Conservation (phyloP, 1,140 invertebrate genomes). For the Helicoverpa zea region DNA sequence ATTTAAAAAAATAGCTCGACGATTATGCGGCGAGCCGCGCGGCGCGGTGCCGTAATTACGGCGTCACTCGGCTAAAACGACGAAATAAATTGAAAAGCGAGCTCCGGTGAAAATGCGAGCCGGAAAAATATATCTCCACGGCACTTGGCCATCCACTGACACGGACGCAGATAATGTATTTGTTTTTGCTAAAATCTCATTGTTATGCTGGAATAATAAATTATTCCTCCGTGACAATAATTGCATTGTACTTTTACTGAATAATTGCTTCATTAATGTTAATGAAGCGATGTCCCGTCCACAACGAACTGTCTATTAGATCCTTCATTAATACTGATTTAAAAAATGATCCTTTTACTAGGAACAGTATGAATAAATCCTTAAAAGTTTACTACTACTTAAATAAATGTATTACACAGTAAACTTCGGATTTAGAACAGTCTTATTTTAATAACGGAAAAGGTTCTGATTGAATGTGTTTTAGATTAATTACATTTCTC, state of each 20-base stretch:
- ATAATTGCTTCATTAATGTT: constrained; percentile 74
- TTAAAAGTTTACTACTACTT: not conserved
- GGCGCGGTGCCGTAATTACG: constrained; percentile 73
- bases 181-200: constrained; percentile 75
- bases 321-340: constrained; percentile 22
- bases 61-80: constrained; percentile 80
- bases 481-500: constrained; percentile 29
- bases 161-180: constrained; percentile 78
- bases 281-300: constrained; percentile 49
- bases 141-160: constrained; percentile 69
- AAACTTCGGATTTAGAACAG: not conserved
- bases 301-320: constrained; percentile 23
- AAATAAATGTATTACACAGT: not conserved
- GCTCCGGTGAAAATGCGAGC: constrained; percentile 75
- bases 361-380: not conserved
- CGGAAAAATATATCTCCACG: constrained; percentile 76
- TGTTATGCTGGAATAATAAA: constrained; percentile 74
- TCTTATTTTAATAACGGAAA: constrained; percentile 15
- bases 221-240: constrained; percentile 64
- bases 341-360: not conserved
- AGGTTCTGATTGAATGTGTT: constrained; percentile 15
- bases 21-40: constrained; percentile 70
- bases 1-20: constrained; percentile 67
- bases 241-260: constrained; percentile 63
- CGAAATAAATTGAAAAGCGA: constrained; percentile 83